A percentile compares a stretch with the other conserved stretches of the same genome.
These are phyloP conservation scores for Sternarchorhynchus goeldii DNA, from an alignment of 2,797 vertebrate species.

Conservation along the genomic window DNA sequence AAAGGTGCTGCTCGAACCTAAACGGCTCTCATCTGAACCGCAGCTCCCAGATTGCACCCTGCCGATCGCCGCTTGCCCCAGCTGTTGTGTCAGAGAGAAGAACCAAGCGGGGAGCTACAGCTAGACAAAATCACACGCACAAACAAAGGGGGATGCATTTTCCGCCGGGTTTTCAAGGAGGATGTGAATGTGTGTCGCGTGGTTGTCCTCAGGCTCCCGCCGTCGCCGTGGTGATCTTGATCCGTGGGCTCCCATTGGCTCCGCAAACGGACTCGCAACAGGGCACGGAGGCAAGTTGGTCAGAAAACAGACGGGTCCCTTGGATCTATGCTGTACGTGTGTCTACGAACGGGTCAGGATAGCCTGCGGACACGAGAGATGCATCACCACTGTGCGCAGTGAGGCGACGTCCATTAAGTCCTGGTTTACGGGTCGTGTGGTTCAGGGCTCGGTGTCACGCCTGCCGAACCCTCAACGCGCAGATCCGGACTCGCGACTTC, in stretches of 20 bases:
- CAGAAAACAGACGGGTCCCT: constrained; percentile 15
- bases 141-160: constrained; percentile 6
- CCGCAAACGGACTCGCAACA: constrained; percentile 18
- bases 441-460: constrained; percentile 33
- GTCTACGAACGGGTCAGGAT: constrained; percentile 13
- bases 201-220: constrained; percentile 2
- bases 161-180: not conserved
- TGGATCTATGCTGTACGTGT: constrained; percentile 6
- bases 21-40: constrained; percentile 57
- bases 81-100: constrained; percentile 16
- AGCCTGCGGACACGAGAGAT: constrained; percentile 39
- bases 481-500: constrained; percentile 7
- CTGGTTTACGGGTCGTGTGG: constrained; percentile 42
- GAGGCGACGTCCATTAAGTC: constrained; percentile 50
- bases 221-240: constrained; percentile 26
- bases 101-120: not conserved
- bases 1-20: constrained; percentile 55
- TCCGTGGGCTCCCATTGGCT: constrained; percentile 25
- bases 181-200: constrained; percentile 6
- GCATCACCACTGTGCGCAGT: constrained; percentile 23
- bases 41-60: constrained; percentile 29
- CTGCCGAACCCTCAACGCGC: constrained; percentile 55
- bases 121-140: not conserved
- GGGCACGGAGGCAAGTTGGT: constrained; percentile 21
- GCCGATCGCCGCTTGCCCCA: constrained; percentile 20